phyloP scores from a whole-genome alignment of 2,888 invertebrate genomes.

The Apotomis turbidana region DNA sequence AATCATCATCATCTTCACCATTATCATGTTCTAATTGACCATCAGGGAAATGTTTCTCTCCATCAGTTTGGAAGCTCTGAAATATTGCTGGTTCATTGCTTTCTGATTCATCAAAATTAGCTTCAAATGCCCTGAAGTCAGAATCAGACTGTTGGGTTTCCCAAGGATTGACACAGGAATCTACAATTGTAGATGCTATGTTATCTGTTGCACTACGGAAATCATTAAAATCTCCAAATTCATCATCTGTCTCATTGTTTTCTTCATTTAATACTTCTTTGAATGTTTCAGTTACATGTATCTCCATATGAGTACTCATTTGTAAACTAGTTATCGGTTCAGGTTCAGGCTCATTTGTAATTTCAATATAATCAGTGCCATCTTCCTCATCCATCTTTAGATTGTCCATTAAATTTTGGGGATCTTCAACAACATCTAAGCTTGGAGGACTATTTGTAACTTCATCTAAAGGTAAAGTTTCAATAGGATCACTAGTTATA shows the following conservation, averaged over 20 bases:
- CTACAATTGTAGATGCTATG: constrained; percentile 51
- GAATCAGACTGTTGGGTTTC: constrained; percentile 53
- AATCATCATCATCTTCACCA: constrained; percentile 74
- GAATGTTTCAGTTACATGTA: neutral
- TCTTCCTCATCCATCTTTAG: constrained; percentile 21
- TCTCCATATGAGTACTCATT: neutral
- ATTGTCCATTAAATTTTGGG: constrained; percentile 44
- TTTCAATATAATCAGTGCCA: neutral
- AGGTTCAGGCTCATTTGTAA: constrained; percentile 12
- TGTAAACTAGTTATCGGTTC: neutral
- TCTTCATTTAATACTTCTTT: constrained; percentile 41
- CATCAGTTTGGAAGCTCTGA: constrained; percentile 34
- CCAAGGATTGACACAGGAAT: constrained; percentile 71
- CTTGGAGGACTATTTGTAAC: constrained; percentile 8
- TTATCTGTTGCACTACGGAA: constrained; percentile 66
- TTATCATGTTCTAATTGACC: constrained; percentile 43
- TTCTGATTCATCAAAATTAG: constrained; percentile 63
- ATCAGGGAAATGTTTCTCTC: constrained; percentile 44
- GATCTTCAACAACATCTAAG: constrained; percentile 35
- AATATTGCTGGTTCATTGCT: constrained; percentile 33
- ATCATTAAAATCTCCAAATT: constrained; percentile 82
- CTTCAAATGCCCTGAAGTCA: constrained; percentile 70
- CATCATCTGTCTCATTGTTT: constrained; percentile 57
- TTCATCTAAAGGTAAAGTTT: constrained; percentile 18
- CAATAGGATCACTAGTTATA: constrained; percentile 18